These are phyloP conservation scores for Apantesis nais DNA, from an alignment of 2,888 invertebrate species.

Conservation along the genomic window DNA sequence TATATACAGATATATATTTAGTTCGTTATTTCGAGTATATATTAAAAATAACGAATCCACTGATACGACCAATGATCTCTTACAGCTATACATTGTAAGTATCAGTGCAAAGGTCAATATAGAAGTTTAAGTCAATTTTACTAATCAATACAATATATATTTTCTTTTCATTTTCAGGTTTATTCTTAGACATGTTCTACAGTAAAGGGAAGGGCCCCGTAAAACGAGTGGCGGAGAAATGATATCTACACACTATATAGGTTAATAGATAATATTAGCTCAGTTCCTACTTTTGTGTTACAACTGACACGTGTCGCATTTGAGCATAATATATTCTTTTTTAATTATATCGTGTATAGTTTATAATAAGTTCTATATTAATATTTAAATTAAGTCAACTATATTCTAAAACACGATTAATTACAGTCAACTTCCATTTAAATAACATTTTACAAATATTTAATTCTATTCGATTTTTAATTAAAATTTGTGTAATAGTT, in stretches of 20 bases:
- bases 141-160: background rate
- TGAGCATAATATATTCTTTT: background rate
- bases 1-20: background rate
- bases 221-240: conserved; percentile 65
- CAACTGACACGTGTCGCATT: background rate
- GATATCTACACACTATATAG: conserved; percentile 25
- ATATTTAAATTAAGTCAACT: background rate
- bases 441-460: background rate
- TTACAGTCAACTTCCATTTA: background rate
- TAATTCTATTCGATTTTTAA: background rate
- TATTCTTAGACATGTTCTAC: conserved; percentile 91
- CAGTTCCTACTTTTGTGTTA: conserved; percentile 13
- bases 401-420: no score
- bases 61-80: background rate
- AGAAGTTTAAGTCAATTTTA: no score
- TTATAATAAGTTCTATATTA: background rate
- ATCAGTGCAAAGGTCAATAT: background rate
- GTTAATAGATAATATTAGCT: conserved; percentile 19
- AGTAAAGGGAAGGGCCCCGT: conserved; percentile 80
- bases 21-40: no score
- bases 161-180: conserved; percentile 84
- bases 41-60: background rate
- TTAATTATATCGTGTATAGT: background rate
- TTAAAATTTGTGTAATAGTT: background rate
- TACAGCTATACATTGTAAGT: conserved; percentile 11